Evolutionary conservation across 2,888 invertebrate species (phyloP), one percentile per base, ranked within the genome.

Genomic region (Drosophila siamana): DNA sequence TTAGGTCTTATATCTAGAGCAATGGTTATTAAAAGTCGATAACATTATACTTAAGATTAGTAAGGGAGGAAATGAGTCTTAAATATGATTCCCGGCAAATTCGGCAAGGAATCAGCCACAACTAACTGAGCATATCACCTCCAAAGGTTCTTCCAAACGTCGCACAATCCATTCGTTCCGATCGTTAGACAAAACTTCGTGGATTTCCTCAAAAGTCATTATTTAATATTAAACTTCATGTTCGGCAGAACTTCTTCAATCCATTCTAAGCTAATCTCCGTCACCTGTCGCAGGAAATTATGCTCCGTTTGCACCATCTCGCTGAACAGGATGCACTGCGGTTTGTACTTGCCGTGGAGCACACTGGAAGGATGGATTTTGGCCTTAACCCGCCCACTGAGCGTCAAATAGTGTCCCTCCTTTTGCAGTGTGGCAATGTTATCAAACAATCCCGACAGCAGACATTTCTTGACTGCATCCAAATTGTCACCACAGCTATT

Each of bases 231-330:
- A 69, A 77, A 82, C 65, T 84, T 80, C 70, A 88, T 86, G 47
- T 93, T 93, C 26, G 94, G 93, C 41, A 92, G 92, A 50, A 94
- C 91, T 88, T 96, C 95, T 52, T 93, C 93, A 66, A 98, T 92
- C 98, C 98, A 98, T 26, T 96, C 95, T 8, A 95, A 93, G 89
- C 97, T 96, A 48, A 98, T 95, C 36, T 95, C 94, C 8, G 97
- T 96, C 41, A 96, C 93, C 65, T 95, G 95, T 81, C 96, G 94
- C 90, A 98, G 94, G 93, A 96, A 98, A 74, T 95, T 94, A 79
- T 96, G 95, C 62, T 94, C 94, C 0, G 98, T 98, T 87, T 96
- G 95, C n/a, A 98, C 94, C 46, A 98, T 94, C 93, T 98, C 98
- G 0, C 96, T 95, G 92, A 96, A 98, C 52, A 97, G 89, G 0